Percentiles rank a stretch among this genome's conserved stretches.
These are phyloP conservation scores for Nymphalis c-album DNA, from an alignment of 2,888 invertebrate genomes.

Conservation along the genomic window DNA sequence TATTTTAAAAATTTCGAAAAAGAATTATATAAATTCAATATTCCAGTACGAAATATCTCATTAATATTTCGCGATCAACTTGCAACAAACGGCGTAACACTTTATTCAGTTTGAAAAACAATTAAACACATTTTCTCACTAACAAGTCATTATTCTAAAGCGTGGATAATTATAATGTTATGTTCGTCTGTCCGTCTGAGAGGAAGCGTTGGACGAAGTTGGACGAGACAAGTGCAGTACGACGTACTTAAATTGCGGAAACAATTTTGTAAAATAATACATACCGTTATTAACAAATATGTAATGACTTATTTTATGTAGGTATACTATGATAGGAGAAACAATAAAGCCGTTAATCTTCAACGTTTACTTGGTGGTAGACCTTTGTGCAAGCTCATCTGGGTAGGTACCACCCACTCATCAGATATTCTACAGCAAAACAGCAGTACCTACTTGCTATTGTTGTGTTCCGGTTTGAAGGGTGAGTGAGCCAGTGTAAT, in stretches of 20 bases:
- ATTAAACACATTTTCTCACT: conserved; percentile 13
- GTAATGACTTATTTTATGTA: not conserved
- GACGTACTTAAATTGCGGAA: not conserved
- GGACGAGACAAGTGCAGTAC: not conserved
- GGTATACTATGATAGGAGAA: not conserved
- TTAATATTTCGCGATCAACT: conserved; percentile 12
- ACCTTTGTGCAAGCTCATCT: no score
- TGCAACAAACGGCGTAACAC: not conserved
- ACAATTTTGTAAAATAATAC: not conserved
- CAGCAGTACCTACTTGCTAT: no score
- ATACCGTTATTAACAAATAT: not conserved
- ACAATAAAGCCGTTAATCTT: no score
- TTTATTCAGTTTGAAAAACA: conserved; percentile 7
- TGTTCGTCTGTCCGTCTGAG: conserved; percentile 14
- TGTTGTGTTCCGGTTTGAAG: no score
- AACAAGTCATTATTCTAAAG: conserved; percentile 19
- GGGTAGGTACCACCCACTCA: no score
- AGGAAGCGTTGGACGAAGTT: conserved; percentile 4
- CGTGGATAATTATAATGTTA: conserved; percentile 13
- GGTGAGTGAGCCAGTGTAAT: no score
- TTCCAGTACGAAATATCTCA: not conserved
- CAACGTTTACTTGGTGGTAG: no score
- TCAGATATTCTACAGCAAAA: no score
- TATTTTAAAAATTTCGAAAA: no score
- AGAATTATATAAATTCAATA: not conserved